Percentiles rank a stretch among this genome's conserved stretches.
Conservation (phyloP, 2,797 vertebrate species). For the Neosilurus hyrtlii region DNA sequence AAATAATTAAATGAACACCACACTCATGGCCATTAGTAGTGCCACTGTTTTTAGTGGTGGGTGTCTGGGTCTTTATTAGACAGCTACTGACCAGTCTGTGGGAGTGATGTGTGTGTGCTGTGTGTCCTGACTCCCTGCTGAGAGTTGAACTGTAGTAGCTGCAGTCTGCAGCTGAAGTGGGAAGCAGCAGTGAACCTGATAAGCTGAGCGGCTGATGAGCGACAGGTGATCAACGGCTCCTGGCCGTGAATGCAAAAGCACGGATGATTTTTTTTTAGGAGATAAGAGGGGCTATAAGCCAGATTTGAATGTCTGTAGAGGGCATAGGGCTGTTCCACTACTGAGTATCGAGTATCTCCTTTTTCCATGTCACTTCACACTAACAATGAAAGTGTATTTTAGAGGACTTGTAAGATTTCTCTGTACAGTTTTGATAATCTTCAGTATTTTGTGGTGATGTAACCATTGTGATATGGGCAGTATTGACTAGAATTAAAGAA, state of each 20-base stretch:
- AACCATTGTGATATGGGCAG: constrained; percentile 91
- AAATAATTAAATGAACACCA: constrained; percentile 25
- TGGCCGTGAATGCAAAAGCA: not conserved
- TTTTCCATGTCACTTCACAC: constrained; percentile 74
- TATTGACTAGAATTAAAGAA: constrained; percentile 84
- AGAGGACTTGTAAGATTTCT: constrained; percentile 90
- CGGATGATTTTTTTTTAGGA: constrained; percentile 22
- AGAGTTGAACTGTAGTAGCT: constrained; percentile 61
- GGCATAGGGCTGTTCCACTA: constrained; percentile 50
- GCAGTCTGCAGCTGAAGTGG: constrained; percentile 55
- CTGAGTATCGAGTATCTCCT: constrained; percentile 48
- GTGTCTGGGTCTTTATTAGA: constrained; percentile 49
- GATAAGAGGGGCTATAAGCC: not conserved
- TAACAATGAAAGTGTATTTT: constrained; percentile 95
- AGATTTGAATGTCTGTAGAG: not conserved
- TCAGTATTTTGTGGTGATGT: constrained; percentile 96
- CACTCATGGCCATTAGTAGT: constrained; percentile 49
- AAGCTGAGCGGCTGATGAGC: constrained; percentile 20
- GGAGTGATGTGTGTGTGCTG: constrained; percentile 46
- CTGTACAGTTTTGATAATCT: constrained; percentile 99
- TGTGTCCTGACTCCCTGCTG: constrained; percentile 59
- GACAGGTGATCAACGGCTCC: not conserved
- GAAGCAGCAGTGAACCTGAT: constrained; percentile 13
- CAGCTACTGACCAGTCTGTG: constrained; percentile 38
- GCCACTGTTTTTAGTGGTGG: constrained; percentile 38